Conservation (phyloP, 2,797 vertebrate species). For the Dallia pectoralis region DNA sequence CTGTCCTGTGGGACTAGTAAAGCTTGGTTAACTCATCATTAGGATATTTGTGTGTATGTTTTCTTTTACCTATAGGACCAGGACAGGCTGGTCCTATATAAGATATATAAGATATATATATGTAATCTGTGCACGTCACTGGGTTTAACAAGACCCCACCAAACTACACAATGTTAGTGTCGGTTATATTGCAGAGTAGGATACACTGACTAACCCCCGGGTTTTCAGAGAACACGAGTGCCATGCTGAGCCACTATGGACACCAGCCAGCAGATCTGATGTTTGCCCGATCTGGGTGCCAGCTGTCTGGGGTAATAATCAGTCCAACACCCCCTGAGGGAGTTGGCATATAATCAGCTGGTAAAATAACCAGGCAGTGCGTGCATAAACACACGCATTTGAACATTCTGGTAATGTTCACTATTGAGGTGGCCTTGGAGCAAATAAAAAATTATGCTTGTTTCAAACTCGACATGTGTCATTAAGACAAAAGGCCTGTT, state of each 20-base stretch:
- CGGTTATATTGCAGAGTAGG: background rate
- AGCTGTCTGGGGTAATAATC: constrained; percentile 2
- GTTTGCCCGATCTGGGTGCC: background rate
- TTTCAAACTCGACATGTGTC: background rate
- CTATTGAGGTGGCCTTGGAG: background rate
- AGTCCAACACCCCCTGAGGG: background rate
- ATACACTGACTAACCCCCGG: background rate
- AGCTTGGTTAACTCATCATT: too few species aligned
- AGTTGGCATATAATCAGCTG: background rate
- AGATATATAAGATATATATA: too few species aligned
- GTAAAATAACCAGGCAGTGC: background rate
- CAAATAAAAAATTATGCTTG: background rate
- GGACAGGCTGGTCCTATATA: background rate
- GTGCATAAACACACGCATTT: background rate
- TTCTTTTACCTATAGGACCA: too few species aligned
- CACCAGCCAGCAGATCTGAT: background rate
- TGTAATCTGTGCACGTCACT: background rate
- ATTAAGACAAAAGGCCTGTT: background rate
- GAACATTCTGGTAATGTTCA: background rate
- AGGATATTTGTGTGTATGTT: too few species aligned
- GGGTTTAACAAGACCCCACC: background rate
- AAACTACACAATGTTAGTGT: background rate
- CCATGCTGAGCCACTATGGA: background rate
- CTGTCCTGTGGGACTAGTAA: too few species aligned
- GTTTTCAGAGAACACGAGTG: background rate